Base-by-base conservation (phyloP, 2,113 vertebrate genomes). In the Sialia sialis region DNA sequence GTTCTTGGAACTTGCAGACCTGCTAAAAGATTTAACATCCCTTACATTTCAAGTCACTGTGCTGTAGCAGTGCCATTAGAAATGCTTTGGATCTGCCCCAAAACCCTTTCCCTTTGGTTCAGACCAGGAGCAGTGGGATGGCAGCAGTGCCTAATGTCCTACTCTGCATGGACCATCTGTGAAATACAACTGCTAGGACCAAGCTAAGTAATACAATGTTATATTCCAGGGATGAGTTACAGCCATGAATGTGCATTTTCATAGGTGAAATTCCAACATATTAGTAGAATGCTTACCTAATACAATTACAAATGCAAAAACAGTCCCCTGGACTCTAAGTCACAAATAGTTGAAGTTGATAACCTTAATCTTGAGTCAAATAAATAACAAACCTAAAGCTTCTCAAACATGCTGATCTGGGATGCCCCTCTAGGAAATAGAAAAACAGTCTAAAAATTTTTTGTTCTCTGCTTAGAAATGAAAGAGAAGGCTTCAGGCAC, bases 71-170 rank as follows among this genome's bases (percentile, higher is more conserved):
- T 41, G 41, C 75, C 67, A 3, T 62, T 23, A 68, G 23, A 43
- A 78, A 36, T 9, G 5, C 41, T 44, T 44, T 79, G 54, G 55
- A 16, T 66, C 49, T 74, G 63, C 43, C 55, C 55, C 59, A 8
- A 27, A 66, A 5, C 38, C 25, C 20, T 63, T 64, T 52, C 25
- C 51, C 44, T 52, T 44, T 3, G 3, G 36, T 44, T 63, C 62
- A 60, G 22, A 12, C 2, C 2, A 3, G 44, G 16, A 20, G 6
- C n/a, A 10, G 82, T 8, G 3, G 8, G 38, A 52, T 34, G 64
- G 39, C 52, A 78, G 48, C 0, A 0, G 17, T 63, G 27, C 2
- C 1, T 25, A 16, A n/a, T 0, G 0, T 4, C 16, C 25, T 76
- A 4, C 16, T 43, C 13, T 3, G 18, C 2, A 0, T 11, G 43